These are phyloP conservation scores for Lepas anatifera DNA, from an alignment of 2,888 invertebrate species.

Conservation along the genomic window DNA sequence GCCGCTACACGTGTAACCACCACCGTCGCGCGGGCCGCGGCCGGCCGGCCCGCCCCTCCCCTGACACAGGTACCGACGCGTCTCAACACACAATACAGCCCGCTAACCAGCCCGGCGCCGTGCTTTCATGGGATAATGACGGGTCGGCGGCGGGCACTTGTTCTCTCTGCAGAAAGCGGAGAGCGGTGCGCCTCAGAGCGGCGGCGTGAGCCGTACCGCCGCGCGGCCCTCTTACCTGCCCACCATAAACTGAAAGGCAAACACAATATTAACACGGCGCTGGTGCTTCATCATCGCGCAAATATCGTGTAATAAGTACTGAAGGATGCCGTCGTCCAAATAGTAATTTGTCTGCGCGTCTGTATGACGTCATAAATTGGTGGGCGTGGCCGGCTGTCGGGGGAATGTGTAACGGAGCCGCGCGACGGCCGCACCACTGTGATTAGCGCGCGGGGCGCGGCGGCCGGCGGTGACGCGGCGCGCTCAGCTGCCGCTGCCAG, in stretches of 20 bases:
- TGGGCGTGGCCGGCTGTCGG: background rate
- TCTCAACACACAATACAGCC: no score
- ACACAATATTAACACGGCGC: slow-evolving; percentile 5
- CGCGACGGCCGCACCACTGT: background rate
- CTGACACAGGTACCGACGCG: no score
- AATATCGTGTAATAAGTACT: slow-evolving; percentile 12
- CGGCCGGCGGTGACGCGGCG: background rate
- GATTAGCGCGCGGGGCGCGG: no score
- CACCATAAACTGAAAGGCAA: slow-evolving; percentile 1
- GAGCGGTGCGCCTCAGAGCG: no score
- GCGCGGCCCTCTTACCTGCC: background rate
- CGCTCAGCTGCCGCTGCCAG: background rate
- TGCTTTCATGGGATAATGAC: background rate
- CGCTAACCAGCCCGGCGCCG: background rate
- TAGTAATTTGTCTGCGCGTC: slow-evolving; percentile 5
- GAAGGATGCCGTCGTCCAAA: slow-evolving; percentile 12
- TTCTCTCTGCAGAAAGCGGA: no score
- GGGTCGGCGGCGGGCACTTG: background rate
- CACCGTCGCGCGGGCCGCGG: no score
- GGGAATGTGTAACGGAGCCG: background rate
- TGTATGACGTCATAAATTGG: background rate
- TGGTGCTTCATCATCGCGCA: slow-evolving; percentile 7
- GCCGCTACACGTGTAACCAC: no score
- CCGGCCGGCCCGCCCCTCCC: background rate
- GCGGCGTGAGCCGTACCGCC: background rate